Base-by-base conservation (phyloP, 2,797 vertebrate genomes). In the Rachycentron canadum region DNA sequence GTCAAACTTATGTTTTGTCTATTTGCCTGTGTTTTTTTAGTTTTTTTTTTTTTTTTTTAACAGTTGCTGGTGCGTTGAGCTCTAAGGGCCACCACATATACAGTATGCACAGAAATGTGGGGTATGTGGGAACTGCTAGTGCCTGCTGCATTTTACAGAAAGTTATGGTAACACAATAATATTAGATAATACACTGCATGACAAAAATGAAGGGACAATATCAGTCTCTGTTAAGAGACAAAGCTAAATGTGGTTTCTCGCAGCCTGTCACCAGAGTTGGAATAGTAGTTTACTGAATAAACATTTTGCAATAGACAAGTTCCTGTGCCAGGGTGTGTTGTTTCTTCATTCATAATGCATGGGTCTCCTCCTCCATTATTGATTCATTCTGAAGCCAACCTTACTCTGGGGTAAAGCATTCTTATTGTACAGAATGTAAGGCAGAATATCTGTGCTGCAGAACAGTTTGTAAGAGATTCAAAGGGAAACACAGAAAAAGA, bases 271-370 rank as follows among this genome's bases (percentile, higher is more conserved):
- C 45, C 59, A 25, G 65, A 63, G 62, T 28, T 57, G 55, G 21
- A 19, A 61, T 74, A 23, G 55, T 26, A 69, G 67, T 78, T 89
- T 64, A 82, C 50, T 81, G 76, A 86, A 84, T 75, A 88, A 79
- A 86, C 79, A 75, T 76, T 84, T 82, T 69, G 66, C 64, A 78
- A 64, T 2, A 78, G 61, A 85, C 85, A 60, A 41, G 63, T 64
- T 72, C 49, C 71, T 82, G 78, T 81, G 73, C 76, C 49, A 55
- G 67, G 53, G 41, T 57, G 64, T 43, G 32, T 76, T 82, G 82
- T 87, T 89, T 85, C 60, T 83, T 87, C 76, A 89, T 91, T 83
- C 82, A 91, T 91, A 88, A 90, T 86, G 80, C 72, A 91, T 91
- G 58, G 69, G 78, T 77, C 76, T 58, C 30, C 56, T 90, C 68